Base-by-base conservation (phyloP, 2,113 vertebrate species). In the Ceyx melanurus region DNA sequence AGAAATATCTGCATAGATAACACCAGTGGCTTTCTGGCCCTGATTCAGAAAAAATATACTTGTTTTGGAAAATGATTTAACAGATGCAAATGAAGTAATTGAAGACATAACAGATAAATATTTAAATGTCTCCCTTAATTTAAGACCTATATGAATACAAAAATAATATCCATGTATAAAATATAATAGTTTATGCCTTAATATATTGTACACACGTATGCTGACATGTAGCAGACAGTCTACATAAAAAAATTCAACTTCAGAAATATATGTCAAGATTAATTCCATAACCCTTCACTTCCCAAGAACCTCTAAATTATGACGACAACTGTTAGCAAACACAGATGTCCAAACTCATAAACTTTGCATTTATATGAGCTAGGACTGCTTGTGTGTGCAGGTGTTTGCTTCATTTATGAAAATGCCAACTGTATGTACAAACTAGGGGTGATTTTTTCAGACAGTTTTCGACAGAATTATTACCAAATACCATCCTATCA, bases 301-400 rank as follows among this genome's bases (percentile, higher is more conserved):
- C 72, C 90, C 75, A 88, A 80, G 72, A 66, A 65, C 89, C 23
- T 90, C 68, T 96, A 94, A 95, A 95, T 92, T 95, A 89, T 56
- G 79, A 64, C 92, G 93, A 94, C 90, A 95, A 96, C 87, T 94
- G 75, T 79, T 87, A 92, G 78, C 82, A 96, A 96, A 96, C 90
- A 92, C 88, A 95, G 93, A 92, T 95, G 91, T 96, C 92, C 88
- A 94, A 89, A 89, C 82, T 94, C 93, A 95, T 96, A 95, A 95
- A 91, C 74, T 92, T 95, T 91, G 78, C 53, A 73, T 94, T 93
- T 91, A 76, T 87, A 77, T 58, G 58, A 61, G 37, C 58, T 76
- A 87, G n/a, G 74, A 73, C 31, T 92, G 53, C 60, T 86, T 91
- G 45, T 82, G 66, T 1, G 0, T 94, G 71, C 86, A 96, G 91